These are phyloP conservation scores for Gobio gobio DNA, from an alignment of 2,113 vertebrate genomes.

Conservation along the genomic window DNA sequence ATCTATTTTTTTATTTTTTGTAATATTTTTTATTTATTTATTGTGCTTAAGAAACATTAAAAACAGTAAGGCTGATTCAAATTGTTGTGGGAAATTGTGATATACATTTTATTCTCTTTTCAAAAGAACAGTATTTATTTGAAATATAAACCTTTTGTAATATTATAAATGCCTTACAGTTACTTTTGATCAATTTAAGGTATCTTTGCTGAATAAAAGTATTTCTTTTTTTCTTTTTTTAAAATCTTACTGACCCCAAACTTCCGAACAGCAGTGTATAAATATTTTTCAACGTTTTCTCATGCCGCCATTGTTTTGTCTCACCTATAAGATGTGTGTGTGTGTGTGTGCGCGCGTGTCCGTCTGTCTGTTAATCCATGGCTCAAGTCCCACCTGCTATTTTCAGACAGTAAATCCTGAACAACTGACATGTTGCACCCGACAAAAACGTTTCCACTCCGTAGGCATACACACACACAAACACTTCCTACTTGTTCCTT, in stretches of 20 bases:
- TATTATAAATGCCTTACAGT: too few species aligned
- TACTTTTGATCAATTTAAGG: too few species aligned
- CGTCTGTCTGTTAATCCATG: constrained; percentile 44
- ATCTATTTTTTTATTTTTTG: too few species aligned
- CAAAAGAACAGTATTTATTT: too few species aligned
- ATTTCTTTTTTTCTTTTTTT: too few species aligned
- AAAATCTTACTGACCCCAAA: too few species aligned
- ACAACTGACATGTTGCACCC: constrained; percentile 16
- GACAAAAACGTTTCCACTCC: constrained; percentile 27
- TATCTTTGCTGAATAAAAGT: too few species aligned
- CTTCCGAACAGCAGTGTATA: too few species aligned
- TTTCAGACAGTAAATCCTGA: constrained; percentile 52
- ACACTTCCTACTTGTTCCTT: background rate
- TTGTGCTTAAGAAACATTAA: background rate
- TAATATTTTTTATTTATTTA: too few species aligned
- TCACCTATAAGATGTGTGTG: constrained; percentile 13
- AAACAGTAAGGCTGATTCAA: background rate
- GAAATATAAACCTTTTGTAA: too few species aligned
- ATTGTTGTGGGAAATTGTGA: background rate
- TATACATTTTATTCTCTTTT: too few species aligned
- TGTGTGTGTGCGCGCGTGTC: constrained; percentile 5
- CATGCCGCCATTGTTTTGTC: background rate
- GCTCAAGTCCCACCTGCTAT: constrained; percentile 53
- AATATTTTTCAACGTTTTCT: background rate
- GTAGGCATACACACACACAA: background rate